phyloP scores from a whole-genome alignment of 1,140 invertebrate genomes.

The Grapholita molesta region DNA sequence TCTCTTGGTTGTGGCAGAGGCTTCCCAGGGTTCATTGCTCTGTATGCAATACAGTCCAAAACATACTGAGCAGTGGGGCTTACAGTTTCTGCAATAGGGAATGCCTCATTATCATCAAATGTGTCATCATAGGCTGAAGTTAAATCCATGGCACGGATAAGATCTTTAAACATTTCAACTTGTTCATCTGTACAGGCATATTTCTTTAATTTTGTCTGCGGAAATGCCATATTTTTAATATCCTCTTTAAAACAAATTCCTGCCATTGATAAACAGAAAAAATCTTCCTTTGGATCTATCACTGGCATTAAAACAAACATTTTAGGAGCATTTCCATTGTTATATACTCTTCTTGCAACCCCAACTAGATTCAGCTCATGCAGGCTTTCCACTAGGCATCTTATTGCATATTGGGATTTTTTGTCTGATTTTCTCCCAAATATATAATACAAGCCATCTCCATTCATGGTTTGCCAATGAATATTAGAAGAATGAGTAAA shows the following conservation, averaged over 20 bases:
- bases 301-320: conserved; percentile 72
- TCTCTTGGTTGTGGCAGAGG: conserved; percentile 65
- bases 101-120: conserved; percentile 67
- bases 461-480: conserved; percentile 64
- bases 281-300: conserved; percentile 57
- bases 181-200: conserved; percentile 56
- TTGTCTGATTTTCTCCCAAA: conserved; percentile 64
- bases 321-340: conserved; percentile 64
- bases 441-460: conserved; percentile 65
- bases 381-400: conserved; percentile 58
- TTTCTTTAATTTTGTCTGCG: conserved; percentile 60
- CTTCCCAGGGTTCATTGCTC: conserved; percentile 66
- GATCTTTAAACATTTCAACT: conserved; percentile 64
- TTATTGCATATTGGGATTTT: conserved; percentile 64
- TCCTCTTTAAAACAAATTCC: conserved; percentile 68
- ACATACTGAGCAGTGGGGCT: conserved; percentile 70
- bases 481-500: conserved; percentile 65
- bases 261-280: conserved; percentile 63
- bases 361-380: conserved; percentile 58
- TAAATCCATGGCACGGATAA: conserved; percentile 73
- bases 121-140: conserved; percentile 64
- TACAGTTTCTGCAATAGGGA: conserved; percentile 63
- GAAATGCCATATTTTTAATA: conserved; percentile 70
- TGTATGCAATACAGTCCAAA: conserved; percentile 66
- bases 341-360: conserved; percentile 65